These are phyloP conservation scores for Dasypus novemcinctus DNA, from an alignment of 2,113 vertebrate genomes.

Conservation along the genomic window DNA sequence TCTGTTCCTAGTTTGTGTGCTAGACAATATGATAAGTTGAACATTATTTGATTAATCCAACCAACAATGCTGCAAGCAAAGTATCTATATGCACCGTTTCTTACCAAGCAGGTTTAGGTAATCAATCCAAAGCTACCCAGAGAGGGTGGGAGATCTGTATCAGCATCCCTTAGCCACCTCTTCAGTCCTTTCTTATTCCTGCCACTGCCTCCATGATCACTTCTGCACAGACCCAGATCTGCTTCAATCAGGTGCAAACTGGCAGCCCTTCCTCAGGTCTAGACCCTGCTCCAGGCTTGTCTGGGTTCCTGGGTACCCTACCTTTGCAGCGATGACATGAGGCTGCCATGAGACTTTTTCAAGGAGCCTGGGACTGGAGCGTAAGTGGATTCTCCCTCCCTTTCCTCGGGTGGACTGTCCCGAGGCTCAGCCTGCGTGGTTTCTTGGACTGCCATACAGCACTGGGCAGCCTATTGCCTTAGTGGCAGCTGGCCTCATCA, in stretches of 20 bases:
- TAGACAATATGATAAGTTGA: neutral
- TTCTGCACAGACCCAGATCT: neutral
- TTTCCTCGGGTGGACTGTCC: neutral
- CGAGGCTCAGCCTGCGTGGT: neutral
- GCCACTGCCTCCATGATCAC: neutral
- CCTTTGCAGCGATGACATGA: neutral
- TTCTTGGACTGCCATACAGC: neutral
- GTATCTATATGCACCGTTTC: too few species aligned
- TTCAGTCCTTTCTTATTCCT: neutral
- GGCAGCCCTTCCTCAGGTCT: fast-evolving
- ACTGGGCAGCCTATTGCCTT: fast-evolving
- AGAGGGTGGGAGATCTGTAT: too few species aligned
- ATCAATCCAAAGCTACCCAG: neutral
- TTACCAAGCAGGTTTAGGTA: neutral
- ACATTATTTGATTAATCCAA: neutral
- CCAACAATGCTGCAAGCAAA: fast-evolving
- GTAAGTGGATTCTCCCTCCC: neutral
- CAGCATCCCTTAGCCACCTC: fast-evolving
- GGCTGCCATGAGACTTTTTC: neutral
- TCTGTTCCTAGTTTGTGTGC: neutral
- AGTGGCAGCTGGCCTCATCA: neutral
- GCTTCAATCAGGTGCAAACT: neutral
- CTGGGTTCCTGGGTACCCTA: too few species aligned
- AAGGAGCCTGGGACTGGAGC: too few species aligned
- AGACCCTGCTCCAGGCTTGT: neutral